Evolutionary conservation across 2,888 invertebrate species (phyloP), one percentile per base, ranked within the genome.

Genomic region (Eupithecia exiguata): DNA sequence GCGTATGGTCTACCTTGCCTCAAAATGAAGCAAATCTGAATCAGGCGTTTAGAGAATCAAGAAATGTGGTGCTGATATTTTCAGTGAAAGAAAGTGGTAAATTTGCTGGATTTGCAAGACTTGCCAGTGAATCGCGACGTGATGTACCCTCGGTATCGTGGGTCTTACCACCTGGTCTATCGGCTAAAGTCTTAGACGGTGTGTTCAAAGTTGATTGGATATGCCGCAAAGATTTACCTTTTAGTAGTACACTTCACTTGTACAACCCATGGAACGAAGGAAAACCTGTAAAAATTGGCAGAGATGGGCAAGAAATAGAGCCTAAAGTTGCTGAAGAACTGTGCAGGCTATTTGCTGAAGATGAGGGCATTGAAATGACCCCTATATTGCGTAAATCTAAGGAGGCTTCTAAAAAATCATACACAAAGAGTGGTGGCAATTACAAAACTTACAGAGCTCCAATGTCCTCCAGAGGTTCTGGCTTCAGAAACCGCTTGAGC

Each of bases 231-330:
- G 99, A 99, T 89, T 94, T 99, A 77, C 97, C 98, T 3, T 99
- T 99, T 86, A 97, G 97, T 81, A 97, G 97, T 86, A 99, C 99
- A 2, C 96, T 97, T 82, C 99, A 99, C 90, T 94, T 99, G 76
- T 98, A 98, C 87, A 99, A 99, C 94, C 97, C 98, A 7, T 99
- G 99, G 99, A 99, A 99, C 95, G 99, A 99, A 88, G 98, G 98
- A 66, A 99, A 99, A 92, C 99, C 99, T 74, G 99, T 99, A 0
- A 99, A 99, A 95, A 99, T 99, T 85, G 99, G 99, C n/a, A 96
- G 99, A 78, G 99, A 99, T 95, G 99, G 99, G 0, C 97, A 99
- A 95, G 99, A 99, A 95, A 98, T 99, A 81, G 99, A 99, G 89
- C 99, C 99, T 4, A 96, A 97, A 89, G 98, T 98, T 71, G 99